Base-by-base conservation (phyloP, 1,140 invertebrate species). In the Lithobius niger region DNA sequence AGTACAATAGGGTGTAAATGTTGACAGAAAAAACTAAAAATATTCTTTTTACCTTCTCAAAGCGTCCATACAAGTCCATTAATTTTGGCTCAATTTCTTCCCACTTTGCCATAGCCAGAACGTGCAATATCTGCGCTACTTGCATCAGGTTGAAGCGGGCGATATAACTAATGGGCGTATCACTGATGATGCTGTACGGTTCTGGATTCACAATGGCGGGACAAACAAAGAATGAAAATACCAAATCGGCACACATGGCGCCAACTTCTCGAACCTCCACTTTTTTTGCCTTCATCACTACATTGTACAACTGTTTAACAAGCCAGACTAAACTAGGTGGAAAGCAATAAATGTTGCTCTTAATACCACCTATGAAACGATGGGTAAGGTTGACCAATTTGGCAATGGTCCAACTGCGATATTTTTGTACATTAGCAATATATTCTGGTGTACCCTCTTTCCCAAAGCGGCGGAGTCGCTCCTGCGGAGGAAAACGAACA, bases 181-280 rank as follows among this genome's bases (percentile, higher is more conserved):
- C 93, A 4, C 70, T 69, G 0, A 87, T 88, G 45, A 97, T 88
- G n/a, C 92, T 93, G 69, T 92, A 85, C 0, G 89, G 84, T 71
- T 97, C 94, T 0, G 95, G 94, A 74, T 96, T 91, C 25, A 94
- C 86, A 44, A 98, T 90, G 0, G 92, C 94, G 6, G 92, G 91
- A 66, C 94, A 98, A 56, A 98, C 89, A 61, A 97, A 97, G 62
- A 89, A 80, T 1, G 86, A 88, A 67, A 97, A 90, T 13, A 98
- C 83, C 19, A 98, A 73, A 67, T 98, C 93, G 0, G 88, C 88
- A 66, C 88, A 91, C 62, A 97, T 82, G 6, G 82, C 79, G 62
- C 84, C 73, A 58, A 80, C 74, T 74, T 82, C 67, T 52, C 71
- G 59, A 45, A 60, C 63, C 62, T 77, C 68, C n/a, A 69, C 52